Conservation (phyloP, 2,113 vertebrate genomes). For the Brachypteracias leptosomus region DNA sequence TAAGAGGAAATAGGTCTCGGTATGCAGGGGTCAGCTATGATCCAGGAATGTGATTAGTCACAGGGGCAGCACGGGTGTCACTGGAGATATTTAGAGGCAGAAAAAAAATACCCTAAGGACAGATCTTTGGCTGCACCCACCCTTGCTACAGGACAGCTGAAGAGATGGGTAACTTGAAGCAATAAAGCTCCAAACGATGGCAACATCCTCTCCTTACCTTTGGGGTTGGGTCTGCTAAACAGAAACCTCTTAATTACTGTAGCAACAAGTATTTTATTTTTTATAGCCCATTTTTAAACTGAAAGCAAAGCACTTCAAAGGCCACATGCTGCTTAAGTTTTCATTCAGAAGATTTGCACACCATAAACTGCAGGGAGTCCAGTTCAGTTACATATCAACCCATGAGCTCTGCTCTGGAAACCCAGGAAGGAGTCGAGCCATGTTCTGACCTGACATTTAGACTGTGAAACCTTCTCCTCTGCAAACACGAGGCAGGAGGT, state of each 20-base stretch:
- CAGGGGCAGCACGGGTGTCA: conserved; percentile 22
- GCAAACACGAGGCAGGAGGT: neutral
- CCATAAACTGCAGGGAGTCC: neutral
- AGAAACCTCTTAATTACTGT: neutral
- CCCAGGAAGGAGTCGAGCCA: neutral
- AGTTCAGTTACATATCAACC: neutral
- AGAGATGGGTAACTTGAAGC: neutral
- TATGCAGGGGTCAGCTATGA: conserved; percentile 48
- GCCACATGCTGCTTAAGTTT: neutral
- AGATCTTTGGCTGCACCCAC: neutral
- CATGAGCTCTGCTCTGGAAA: neutral
- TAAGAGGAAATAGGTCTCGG: neutral
- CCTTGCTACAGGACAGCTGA: neutral
- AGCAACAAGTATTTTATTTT: neutral
- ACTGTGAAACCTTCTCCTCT: neutral
- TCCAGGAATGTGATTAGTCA: conserved; percentile 53
- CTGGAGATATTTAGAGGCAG: neutral
- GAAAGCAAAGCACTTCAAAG: neutral
- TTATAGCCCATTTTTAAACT: neutral
- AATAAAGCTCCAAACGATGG: neutral
- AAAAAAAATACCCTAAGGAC: conserved; percentile 21
- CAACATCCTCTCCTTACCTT: neutral
- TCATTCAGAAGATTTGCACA: neutral
- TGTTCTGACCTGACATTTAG: conserved; percentile 19
- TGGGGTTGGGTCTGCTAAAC: neutral